Base-by-base conservation (phyloP, 2,113 vertebrate species). In the Canis aureus region DNA sequence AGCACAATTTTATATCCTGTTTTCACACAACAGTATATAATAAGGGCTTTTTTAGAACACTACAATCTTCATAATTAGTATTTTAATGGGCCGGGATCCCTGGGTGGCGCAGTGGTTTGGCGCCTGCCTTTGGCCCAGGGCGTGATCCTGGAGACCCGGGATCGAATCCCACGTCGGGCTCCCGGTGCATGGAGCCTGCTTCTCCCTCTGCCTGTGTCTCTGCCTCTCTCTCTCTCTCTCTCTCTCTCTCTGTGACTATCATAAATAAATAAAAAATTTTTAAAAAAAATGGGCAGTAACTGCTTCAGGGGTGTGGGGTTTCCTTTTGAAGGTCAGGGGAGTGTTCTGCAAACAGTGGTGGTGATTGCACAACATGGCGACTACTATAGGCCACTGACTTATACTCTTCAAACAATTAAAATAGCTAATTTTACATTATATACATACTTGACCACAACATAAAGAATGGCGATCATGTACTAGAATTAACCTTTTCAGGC, bases 311-410 rank as follows among this genome's bases (percentile, higher is more conserved):
- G 5, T 11, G 1, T 5, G n/a, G 10, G 29, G 29, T 20, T 11
- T 82, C 93, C 67, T 8, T 80, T 64, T 25, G 0, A 3, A 20
- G 17, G 11, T 59, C 53, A 92, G 55, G 43, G 32, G 32, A 43
- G 49, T 9, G 10, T 76, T 86, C 71, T 85, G 23, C 57, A 89
- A 87, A 87, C 4, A 23, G 38, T 0, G 7, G 15, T 11, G 10
- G 49, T 1, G 7, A 11, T 8, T 84, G 11, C 11, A 88, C 60
- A 59, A 27, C 64, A 27, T 8, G 2, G 35, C 32, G 0, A 35
- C 7, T 57, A 11, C 20, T 11, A 2, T 74, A 11, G 4, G 11
- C 16, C n/a, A 8, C n/a, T 3, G 25, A 20, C 1, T 2, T 19
- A 16, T n/a, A 22, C 55, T 13, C 25, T 4, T 38, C 73, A 17